Evolutionary conservation across 1,140 invertebrate genomes (phyloP).

Genomic region (Pseudomyrmex sp.): DNA sequence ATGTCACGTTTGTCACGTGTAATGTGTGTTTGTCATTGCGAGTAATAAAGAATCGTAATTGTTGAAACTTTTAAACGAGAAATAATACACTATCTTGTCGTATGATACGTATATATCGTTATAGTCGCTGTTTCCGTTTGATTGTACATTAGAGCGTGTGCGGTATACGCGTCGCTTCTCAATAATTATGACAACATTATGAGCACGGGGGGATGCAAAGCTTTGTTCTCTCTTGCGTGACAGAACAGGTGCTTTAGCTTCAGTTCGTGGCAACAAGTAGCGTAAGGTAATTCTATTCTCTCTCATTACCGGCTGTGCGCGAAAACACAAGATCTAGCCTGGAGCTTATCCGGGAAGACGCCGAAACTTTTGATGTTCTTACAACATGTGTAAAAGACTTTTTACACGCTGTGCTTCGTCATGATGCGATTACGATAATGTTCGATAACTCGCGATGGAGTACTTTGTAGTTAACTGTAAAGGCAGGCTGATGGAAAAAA

Average conservation of each 20-base stretch:
- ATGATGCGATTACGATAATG: too few relatives aligned
- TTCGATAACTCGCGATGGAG: too few relatives aligned
- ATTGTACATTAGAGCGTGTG: neutral
- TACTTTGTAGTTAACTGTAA: too few relatives aligned
- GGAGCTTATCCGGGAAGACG: slow-evolving; percentile 28
- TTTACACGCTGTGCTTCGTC: neutral
- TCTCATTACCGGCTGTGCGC: slow-evolving; percentile 56
- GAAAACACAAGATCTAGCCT: slow-evolving; percentile 40
- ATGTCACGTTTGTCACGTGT: too few relatives aligned
- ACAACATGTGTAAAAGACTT: neutral
- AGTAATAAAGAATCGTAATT: too few relatives aligned
- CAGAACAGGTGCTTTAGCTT: slow-evolving; percentile 57
- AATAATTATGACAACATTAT: slow-evolving; percentile 64
- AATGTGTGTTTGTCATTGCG: too few relatives aligned
- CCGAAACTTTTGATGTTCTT: slow-evolving; percentile 19
- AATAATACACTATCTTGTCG: neutral
- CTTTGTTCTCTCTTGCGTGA: slow-evolving; percentile 57
- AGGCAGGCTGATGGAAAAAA: neutral
- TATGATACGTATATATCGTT: neutral
- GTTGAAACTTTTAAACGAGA: too few relatives aligned
- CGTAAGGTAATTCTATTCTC: slow-evolving; percentile 50
- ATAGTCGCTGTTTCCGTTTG: neutral
- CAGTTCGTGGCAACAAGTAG: slow-evolving; percentile 61
- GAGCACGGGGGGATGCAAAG: slow-evolving; percentile 30
- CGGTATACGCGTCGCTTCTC: neutral